A percentile compares a stretch with the other conserved stretches of the same genome.
Conservation (phyloP, 2,113 vertebrate genomes). For the Indicator indicator region DNA sequence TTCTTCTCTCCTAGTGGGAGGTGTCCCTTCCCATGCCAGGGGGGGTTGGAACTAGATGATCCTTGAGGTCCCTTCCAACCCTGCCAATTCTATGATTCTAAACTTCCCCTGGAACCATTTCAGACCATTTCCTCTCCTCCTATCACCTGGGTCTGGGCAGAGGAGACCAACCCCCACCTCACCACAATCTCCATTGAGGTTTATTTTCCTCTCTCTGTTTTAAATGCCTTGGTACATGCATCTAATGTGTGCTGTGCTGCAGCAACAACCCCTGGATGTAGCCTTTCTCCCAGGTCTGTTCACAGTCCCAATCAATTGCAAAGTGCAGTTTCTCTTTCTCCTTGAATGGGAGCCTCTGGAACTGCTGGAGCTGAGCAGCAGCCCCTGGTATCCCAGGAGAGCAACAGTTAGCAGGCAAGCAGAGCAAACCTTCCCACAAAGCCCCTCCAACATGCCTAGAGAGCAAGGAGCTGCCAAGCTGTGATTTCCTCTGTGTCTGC, state of each 20-base stretch:
- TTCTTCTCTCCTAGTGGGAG: neutral
- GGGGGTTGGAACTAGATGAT: too few relatives aligned
- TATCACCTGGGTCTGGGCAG: too few relatives aligned
- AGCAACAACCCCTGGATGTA: rapidly evolving
- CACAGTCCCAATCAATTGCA: neutral
- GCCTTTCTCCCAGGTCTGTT: neutral
- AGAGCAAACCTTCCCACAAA: neutral
- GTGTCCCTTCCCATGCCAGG: too few relatives aligned
- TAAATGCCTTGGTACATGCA: neutral
- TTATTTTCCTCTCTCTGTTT: neutral
- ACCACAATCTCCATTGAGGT: too few relatives aligned
- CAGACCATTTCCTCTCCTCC: too few relatives aligned
- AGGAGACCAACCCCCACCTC: too few relatives aligned
- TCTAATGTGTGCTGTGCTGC: neutral
- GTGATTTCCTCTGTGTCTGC: neutral
- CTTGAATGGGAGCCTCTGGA: neutral
- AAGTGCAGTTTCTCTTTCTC: neutral
- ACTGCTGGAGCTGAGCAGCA: neutral
- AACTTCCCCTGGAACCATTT: too few relatives aligned
- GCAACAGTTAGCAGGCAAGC: neutral
- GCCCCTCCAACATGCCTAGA: neutral
- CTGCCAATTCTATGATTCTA: too few relatives aligned
- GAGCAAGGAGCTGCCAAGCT: neutral
- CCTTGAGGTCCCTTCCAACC: too few relatives aligned
- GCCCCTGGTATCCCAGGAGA: neutral